Base-by-base conservation (phyloP, 2,113 vertebrate species). In the Sinocyclocheilus anshuiensis region DNA sequence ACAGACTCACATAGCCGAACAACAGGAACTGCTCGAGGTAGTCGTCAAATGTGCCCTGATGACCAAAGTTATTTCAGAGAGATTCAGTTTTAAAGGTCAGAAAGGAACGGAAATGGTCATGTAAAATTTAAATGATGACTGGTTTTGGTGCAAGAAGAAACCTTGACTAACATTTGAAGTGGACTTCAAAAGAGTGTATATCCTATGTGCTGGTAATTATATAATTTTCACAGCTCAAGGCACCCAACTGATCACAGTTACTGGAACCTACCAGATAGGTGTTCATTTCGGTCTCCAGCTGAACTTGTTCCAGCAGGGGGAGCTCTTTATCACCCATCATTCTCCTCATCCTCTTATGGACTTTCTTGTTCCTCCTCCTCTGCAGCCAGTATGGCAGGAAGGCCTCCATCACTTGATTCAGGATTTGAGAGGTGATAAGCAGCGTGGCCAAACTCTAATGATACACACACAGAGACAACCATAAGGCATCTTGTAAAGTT, bases 1-100 rank as follows among this genome's bases (percentile, higher is more conserved):
- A 99, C 81, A 99, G 96, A 87, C 97, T 99, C 93, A 99, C 97
- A 0, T 99, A 99, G 18, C 98, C 98, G 65, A 99, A 99, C 59
- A 98, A 96, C 79, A 99, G 94, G 91, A 99, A 99, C 20, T 98
- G 89, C 90, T 99, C 98, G 93, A 99, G 91, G 91, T 99, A 99
- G 90, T 99, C 98, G 87, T 99, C 98, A 89, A 99, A 99, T 12
- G 98, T 99, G 0, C 97, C 98, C 98, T 99, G 88, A 71, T 99
- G 88, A 71, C 65, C 20, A 18, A 15, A 48, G 45, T 45, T 45
- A 45, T 45, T 45, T 48, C 45, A 48, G 45, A 48, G 45, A 12
- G 11, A 10, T 45, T 45, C 9, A 11, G 42, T 10, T 48, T 48
- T 48, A 48, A 48, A 48, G 45, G 45, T 50, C 48, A 12, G 12